These are phyloP conservation scores for Nasonia giraulti DNA, from an alignment of 1,140 invertebrate species.

Conservation along the genomic window DNA sequence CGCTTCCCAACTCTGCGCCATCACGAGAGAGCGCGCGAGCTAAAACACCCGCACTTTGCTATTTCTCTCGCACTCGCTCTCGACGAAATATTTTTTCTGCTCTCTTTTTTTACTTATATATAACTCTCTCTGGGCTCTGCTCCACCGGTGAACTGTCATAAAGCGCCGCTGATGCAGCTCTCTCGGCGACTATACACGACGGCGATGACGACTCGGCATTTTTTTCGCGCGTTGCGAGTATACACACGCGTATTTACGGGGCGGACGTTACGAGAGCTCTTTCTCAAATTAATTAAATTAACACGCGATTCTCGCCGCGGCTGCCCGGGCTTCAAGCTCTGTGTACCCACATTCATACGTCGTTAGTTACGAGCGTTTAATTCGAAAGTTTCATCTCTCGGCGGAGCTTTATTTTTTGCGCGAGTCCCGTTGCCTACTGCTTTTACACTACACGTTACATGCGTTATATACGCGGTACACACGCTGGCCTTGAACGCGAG, in stretches of 20 bases:
- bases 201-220: neutral
- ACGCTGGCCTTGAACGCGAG: neutral
- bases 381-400: slow-evolving; percentile 9
- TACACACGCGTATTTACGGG: neutral
- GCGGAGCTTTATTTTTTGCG: neutral
- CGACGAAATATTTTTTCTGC: slow-evolving; percentile 26
- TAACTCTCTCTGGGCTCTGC: neutral
- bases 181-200: too few species aligned
- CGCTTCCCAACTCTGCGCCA: slow-evolving; percentile 37
- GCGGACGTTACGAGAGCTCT: neutral
- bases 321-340: neutral
- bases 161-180: neutral
- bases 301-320: neutral
- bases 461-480: neutral
- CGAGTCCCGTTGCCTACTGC: neutral
- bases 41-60: slow-evolving; percentile 27
- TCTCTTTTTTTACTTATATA: neutral
- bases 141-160: slow-evolving; percentile 10
- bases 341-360: neutral
- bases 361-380: slow-evolving; percentile 1
- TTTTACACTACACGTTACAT: too few species aligned
- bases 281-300: slow-evolving; percentile 28
- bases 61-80: slow-evolving; percentile 37
- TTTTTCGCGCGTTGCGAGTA: neutral
- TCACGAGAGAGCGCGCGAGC: neutral